Conservation (phyloP, 1,140 invertebrate species). For the Cephus cinctus region DNA sequence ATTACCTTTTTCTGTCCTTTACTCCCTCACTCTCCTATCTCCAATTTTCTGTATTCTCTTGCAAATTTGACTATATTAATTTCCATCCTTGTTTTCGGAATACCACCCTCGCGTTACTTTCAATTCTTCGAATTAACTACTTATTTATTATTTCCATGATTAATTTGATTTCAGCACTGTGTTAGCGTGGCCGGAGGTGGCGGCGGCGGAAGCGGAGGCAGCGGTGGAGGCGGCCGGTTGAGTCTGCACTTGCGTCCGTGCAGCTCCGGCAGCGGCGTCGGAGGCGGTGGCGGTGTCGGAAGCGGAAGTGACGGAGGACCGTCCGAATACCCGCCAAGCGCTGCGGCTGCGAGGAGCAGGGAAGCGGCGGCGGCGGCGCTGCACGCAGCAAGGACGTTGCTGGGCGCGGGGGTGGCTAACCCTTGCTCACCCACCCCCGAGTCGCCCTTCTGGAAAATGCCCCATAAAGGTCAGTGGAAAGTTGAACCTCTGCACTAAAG, state of each 20-base stretch:
- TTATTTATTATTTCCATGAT: slow-evolving; percentile 30
- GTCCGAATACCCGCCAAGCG: slow-evolving; percentile 55
- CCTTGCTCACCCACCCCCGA: slow-evolving; percentile 60
- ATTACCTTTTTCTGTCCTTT: too few species aligned
- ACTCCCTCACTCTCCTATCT: too few species aligned
- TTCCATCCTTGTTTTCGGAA: too few species aligned
- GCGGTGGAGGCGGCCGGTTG: slow-evolving; percentile 25
- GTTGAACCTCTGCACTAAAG: too few species aligned
- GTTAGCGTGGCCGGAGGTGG: slow-evolving; percentile 55
- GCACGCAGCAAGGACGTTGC: slow-evolving; percentile 58
- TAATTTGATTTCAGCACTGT: slow-evolving; percentile 51
- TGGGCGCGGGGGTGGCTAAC: slow-evolving; percentile 58
- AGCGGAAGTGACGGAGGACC: slow-evolving; percentile 49
- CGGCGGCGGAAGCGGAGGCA: slow-evolving; percentile 40
- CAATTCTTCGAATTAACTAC: too few species aligned
- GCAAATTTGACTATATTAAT: too few species aligned
- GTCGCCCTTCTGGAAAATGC: slow-evolving; percentile 62
- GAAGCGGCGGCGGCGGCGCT: slow-evolving; percentile 56
- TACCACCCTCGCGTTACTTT: too few species aligned
- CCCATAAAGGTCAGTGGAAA: slow-evolving; percentile 62
- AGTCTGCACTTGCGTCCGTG: slow-evolving; percentile 9
- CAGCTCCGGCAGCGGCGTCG: slow-evolving; percentile 34
- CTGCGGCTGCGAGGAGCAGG: slow-evolving; percentile 52
- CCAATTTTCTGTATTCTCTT: too few species aligned
- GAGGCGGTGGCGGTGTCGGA: slow-evolving; percentile 26